phyloP scores from a whole-genome alignment of 2,888 invertebrate genomes.

The Acleris laterana region DNA sequence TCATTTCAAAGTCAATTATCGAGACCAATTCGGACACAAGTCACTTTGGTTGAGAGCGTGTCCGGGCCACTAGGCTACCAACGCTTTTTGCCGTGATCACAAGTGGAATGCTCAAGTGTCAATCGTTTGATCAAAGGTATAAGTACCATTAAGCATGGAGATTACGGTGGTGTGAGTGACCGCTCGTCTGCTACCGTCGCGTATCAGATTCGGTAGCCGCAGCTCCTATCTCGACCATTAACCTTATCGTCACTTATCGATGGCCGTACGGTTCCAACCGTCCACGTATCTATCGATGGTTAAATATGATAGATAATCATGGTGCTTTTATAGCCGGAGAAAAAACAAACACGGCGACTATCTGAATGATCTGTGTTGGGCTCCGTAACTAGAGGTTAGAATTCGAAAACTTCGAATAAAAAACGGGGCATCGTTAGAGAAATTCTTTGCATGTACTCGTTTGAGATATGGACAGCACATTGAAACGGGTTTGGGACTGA shows the following conservation, averaged over 20 bases:
- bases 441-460: constrained; percentile 63
- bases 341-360: constrained; percentile 62
- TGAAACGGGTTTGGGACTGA: constrained; percentile 23
- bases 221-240: constrained; percentile 65
- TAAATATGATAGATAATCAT: constrained; percentile 69
- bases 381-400: constrained; percentile 68
- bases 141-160: constrained; percentile 71
- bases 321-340: constrained; percentile 67
- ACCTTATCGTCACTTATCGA: constrained; percentile 78
- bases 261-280: constrained; percentile 50
- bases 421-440: constrained; percentile 58
- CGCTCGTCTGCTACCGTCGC: constrained; percentile 65
- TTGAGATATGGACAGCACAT: constrained; percentile 45
- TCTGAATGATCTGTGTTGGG: constrained; percentile 62
- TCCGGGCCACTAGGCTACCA: too few species aligned
- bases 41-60: too few species aligned
- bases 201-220: constrained; percentile 77
- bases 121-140: constrained; percentile 66
- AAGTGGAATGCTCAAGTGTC: constrained; percentile 49
- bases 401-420: constrained; percentile 62
- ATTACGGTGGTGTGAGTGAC: constrained; percentile 58
- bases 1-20: too few species aligned
- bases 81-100: too few species aligned
- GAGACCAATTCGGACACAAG: too few species aligned
- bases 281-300: constrained; percentile 74